Evolutionary conservation across 2,797 vertebrate genomes (phyloP), one percentile per base, ranked within the genome.

Genomic region (Molossus molossus): DNA sequence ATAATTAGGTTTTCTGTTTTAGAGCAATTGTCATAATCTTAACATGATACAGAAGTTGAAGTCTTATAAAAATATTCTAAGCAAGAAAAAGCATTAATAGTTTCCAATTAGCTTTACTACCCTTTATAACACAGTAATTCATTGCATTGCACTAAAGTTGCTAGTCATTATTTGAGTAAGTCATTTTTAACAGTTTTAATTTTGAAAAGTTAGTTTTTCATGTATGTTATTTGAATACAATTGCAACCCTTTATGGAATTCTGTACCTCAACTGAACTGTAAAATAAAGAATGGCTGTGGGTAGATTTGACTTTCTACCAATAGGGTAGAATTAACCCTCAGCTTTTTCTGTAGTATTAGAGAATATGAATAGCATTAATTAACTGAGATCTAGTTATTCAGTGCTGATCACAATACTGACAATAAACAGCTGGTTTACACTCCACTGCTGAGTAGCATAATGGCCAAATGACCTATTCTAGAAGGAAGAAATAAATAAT

Each of bases 1-100:
- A 93, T 85, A 95, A 94, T 90, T 87, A 93, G 12, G 8, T 84
- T 89, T 96, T 86, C 45, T 95, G 85, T 37, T 93, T 96, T 92
- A 94, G 87, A 53, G 50, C 37, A 94, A 64, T 90, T 96, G 60
- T 86, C 53, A 92, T 91, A 93, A 93, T 53, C 55, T 77, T 94
- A 81, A 64, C 40, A 85, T 5, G 3, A 4, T 25, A 33, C 62
- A 53, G 77, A 90, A 48, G 20, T 90, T 94, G 75, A 93, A 82
- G 87, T 70, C 64, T 80, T 72, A 87, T 60, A 48, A 57, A 92
- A 67, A 93, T 87, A 89, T 90, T 40, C 72, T 62, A 6, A 77
- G 33, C 70, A 92, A 67, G 29, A 88, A 76, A 96, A 55, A 67
- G 1, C 7, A 21, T 93, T 85, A 96, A 77, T 1, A 50, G 20